Conservation (phyloP, 2,797 vertebrate species). For the Nyctalus aviator region DNA sequence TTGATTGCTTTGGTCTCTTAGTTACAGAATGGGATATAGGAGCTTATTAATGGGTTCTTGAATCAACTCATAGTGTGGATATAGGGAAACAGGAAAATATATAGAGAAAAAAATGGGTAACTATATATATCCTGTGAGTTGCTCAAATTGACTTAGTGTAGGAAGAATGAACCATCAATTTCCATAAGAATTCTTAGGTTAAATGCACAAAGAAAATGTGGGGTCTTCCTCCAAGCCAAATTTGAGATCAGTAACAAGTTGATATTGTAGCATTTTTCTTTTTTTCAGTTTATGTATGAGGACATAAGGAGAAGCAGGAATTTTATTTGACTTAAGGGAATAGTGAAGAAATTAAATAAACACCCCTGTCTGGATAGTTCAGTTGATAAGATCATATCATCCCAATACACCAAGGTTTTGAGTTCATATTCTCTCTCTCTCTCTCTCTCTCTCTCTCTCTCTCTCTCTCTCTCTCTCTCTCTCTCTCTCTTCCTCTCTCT, state of each 20-base stretch:
- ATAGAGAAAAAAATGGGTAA: constrained; percentile 9
- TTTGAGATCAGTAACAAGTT: constrained; percentile 27
- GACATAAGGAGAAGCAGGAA: neutral
- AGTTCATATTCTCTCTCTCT: neutral
- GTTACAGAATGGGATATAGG: neutral
- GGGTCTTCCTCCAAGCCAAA: neutral
- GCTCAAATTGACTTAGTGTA: neutral
- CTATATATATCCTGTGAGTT: neutral
- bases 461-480: too few relatives aligned
- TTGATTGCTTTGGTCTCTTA: neutral
- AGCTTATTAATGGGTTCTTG: constrained; percentile 12
- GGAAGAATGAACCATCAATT: neutral
- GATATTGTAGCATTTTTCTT: neutral
- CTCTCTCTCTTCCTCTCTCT: too few relatives aligned
- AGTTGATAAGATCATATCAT: neutral
- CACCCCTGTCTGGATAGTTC: neutral
- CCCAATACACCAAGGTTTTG: neutral
- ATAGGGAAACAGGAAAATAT: neutral
- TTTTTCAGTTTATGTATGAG: constrained; percentile 22
- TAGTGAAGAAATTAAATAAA: neutral
- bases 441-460: too few relatives aligned
- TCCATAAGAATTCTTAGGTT: constrained; percentile 35
- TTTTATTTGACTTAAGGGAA: neutral
- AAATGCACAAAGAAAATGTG: neutral
- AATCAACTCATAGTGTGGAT: neutral